Percentiles rank a stretch among this genome's conserved stretches.
Conservation (phyloP, 2,888 invertebrate species). For the Chymomyza fuscimana region DNA sequence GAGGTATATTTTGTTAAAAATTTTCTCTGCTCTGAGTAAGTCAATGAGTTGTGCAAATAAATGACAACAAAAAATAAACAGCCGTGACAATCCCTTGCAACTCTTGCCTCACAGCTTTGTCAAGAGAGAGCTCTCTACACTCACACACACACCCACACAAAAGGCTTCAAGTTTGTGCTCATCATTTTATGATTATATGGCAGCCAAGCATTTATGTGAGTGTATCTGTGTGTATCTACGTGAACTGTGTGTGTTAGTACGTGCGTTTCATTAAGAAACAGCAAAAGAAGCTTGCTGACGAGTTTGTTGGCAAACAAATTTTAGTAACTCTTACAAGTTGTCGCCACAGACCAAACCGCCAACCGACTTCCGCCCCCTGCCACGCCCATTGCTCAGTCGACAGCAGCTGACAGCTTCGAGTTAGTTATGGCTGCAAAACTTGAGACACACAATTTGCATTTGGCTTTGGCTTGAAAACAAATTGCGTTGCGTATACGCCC, state of each 20-base stretch:
- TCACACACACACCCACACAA: not conserved
- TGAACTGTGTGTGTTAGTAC: not conserved
- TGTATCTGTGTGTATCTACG: slow-evolving; percentile 2
- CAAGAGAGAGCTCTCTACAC: not conserved
- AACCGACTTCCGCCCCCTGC: not conserved
- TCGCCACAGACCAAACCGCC: not conserved
- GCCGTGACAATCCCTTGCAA: slow-evolving; percentile 2
- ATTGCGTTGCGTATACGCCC: slow-evolving; percentile 54
- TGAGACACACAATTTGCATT: slow-evolving; percentile 57
- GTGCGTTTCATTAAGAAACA: slow-evolving; percentile 50
- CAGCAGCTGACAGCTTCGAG: slow-evolving; percentile 21
- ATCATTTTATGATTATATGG: slow-evolving; percentile 51
- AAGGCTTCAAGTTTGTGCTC: slow-evolving; percentile 10
- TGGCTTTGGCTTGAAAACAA: slow-evolving; percentile 41
- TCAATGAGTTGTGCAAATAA: slow-evolving; percentile 4
- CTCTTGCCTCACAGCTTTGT: not conserved
- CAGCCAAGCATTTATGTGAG: slow-evolving; percentile 7
- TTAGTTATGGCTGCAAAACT: slow-evolving; percentile 58
- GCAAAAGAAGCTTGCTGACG: slow-evolving; percentile 39
- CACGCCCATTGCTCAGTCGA: not conserved
- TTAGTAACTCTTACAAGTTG: slow-evolving; percentile 42
- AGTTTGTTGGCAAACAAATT: slow-evolving; percentile 59
- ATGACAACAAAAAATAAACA: slow-evolving; percentile 9
- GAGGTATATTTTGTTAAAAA: not conserved
- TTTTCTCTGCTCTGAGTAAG: not conserved